A percentile compares a stretch with the other conserved stretches of the same genome.
phyloP scores from a whole-genome alignment of 1,140 invertebrate genomes.

The Formica exsecta region DNA sequence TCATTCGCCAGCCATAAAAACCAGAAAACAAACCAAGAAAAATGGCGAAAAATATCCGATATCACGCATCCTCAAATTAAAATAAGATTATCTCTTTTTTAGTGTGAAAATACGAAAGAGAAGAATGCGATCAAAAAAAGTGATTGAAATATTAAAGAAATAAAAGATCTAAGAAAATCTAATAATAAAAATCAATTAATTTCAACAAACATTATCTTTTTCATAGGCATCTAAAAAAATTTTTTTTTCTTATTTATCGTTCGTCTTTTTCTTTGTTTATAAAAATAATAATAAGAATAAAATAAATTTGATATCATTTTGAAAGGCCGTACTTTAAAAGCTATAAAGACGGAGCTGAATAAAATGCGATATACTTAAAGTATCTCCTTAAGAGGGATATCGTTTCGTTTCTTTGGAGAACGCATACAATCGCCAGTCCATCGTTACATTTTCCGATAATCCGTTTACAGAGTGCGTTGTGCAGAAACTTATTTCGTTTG shows the following conservation, averaged over 20 bases:
- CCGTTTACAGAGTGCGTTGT: conserved; percentile 11
- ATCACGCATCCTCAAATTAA: conserved; percentile 2
- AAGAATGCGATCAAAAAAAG: background rate
- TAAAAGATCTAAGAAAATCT: conserved; percentile 1
- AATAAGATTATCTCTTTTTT: background rate
- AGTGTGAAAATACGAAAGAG: background rate
- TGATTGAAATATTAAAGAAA: background rate
- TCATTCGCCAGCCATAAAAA: conserved; percentile 6
- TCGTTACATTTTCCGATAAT: conserved; percentile 11
- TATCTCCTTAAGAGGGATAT: background rate
- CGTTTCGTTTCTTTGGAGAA: background rate
- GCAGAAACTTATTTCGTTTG: conserved; percentile 58
- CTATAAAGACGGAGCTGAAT: conserved; percentile 8
- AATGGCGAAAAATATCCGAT: background rate
- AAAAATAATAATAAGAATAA: background rate
- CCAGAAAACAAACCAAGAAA: conserved; percentile 9
- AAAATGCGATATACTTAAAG: background rate
- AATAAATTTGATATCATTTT: background rate
- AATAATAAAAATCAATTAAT: background rate
- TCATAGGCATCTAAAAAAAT: background rate
- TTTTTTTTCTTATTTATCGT: background rate
- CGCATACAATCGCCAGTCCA: background rate
- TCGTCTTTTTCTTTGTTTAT: background rate
- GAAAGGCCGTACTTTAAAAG: conserved; percentile 8
- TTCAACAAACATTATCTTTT: background rate